Conservation (phyloP, 2,888 invertebrate genomes). For the Athalia rosae region DNA sequence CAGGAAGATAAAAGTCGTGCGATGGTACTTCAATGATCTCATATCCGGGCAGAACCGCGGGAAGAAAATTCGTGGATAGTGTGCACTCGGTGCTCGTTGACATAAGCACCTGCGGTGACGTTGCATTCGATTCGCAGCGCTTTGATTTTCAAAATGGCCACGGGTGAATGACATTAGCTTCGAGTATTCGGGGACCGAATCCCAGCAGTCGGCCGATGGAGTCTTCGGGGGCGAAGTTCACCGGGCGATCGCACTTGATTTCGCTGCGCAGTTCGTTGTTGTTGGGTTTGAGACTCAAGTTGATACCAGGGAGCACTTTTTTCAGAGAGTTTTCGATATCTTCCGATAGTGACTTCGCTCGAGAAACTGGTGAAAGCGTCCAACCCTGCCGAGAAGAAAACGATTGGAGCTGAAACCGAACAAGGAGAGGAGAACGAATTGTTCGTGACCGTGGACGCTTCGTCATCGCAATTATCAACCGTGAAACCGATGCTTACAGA, state of each 20-base stretch:
- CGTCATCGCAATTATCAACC: too few species aligned
- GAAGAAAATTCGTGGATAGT: slow-evolving; percentile 66
- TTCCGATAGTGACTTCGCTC: too few species aligned
- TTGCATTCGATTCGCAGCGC: slow-evolving; percentile 60
- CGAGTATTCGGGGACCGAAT: slow-evolving; percentile 51
- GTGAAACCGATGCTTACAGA: too few species aligned
- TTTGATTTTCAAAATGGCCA: slow-evolving; percentile 63
- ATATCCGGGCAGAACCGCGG: slow-evolving; percentile 62
- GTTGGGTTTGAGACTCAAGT: too few species aligned
- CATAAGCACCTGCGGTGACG: slow-evolving; percentile 61
- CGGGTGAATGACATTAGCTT: slow-evolving; percentile 55
- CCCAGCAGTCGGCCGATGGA: slow-evolving; percentile 58
- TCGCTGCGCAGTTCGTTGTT: slow-evolving; percentile 54
- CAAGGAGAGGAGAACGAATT: too few species aligned
- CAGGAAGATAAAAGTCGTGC: slow-evolving; percentile 65
- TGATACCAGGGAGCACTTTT: too few species aligned
- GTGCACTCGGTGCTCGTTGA: slow-evolving; percentile 59
- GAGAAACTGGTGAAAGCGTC: too few species aligned
- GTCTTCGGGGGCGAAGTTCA: slow-evolving; percentile 49
- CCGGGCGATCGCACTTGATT: slow-evolving; percentile 50
- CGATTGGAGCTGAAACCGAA: too few species aligned
- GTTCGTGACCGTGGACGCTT: too few species aligned
- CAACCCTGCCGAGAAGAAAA: too few species aligned
- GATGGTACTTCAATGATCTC: slow-evolving; percentile 62
- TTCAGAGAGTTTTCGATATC: too few species aligned